phyloP scores from a whole-genome alignment of 2,888 invertebrate genomes.

The Dysmachus trigonus region DNA sequence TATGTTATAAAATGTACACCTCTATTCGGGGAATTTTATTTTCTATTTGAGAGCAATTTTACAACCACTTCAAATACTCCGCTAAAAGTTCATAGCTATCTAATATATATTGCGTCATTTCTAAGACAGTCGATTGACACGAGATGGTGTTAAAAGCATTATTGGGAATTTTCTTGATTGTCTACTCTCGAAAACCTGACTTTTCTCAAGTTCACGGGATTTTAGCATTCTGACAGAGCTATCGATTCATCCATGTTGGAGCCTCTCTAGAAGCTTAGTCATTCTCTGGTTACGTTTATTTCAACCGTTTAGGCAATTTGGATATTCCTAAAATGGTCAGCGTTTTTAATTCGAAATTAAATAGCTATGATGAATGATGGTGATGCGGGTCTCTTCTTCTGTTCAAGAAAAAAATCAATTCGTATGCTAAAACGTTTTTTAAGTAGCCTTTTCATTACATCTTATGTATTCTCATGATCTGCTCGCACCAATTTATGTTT shows the following conservation, averaged over 20 bases:
- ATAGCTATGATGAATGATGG: neutral
- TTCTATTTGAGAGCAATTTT: neutral
- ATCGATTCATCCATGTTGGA: neutral
- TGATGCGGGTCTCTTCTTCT: no score
- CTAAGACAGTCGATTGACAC: neutral
- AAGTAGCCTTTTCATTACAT: neutral
- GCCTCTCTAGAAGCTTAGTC: neutral
- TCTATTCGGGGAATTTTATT: neutral
- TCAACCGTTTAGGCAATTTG: neutral
- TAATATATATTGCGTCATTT: neutral
- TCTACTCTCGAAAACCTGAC: neutral
- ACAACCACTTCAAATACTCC: neutral
- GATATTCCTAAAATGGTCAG: neutral
- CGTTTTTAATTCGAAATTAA: neutral
- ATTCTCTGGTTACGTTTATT: neutral
- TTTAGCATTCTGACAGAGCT: neutral
- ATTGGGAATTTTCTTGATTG: neutral
- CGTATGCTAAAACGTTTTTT: neutral
- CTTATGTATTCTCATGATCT: no score
- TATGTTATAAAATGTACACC: neutral
- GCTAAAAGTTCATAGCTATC: neutral
- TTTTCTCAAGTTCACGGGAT: neutral
- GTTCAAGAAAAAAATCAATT: neutral
- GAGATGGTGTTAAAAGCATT: neutral
- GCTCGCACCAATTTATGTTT: no score